Conservation (phyloP, 2,888 invertebrate species). For the Coremacera marginata region DNA sequence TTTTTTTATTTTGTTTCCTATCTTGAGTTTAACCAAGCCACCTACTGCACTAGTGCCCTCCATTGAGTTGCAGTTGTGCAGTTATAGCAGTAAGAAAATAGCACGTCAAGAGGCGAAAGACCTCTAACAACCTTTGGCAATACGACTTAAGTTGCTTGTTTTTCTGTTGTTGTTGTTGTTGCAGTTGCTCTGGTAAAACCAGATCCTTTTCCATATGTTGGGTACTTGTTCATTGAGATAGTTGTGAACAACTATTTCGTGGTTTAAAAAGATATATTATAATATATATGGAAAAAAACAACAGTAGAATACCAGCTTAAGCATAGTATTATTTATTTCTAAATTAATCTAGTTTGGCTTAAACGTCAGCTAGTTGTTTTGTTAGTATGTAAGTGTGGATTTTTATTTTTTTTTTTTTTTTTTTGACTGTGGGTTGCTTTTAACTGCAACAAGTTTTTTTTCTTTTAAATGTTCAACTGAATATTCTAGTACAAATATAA, state of each 20-base stretch:
- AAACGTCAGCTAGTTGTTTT: no score
- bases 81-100: not conserved
- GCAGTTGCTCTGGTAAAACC: not conserved
- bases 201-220: not conserved
- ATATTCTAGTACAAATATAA: no score
- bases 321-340: no score
- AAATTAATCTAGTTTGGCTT: no score
- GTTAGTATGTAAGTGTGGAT: no score
- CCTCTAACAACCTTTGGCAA: slow-evolving; percentile 25
- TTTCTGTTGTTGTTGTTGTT: not conserved
- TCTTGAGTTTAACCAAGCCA: no score
- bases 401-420: no score
- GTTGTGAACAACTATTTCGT: not conserved
- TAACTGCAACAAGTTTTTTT: no score
- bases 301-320: no score
- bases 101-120: slow-evolving; percentile 2
- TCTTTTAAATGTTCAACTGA: no score
- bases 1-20: not conserved
- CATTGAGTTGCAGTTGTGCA: not conserved
- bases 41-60: not conserved
- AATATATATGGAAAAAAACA: no score
- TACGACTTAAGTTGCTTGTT: not conserved
- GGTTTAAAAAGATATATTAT: not conserved
- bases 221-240: not conserved
- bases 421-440: no score